Conservation (phyloP, 2,113 vertebrate genomes). For the Loxodonta africana region DNA sequence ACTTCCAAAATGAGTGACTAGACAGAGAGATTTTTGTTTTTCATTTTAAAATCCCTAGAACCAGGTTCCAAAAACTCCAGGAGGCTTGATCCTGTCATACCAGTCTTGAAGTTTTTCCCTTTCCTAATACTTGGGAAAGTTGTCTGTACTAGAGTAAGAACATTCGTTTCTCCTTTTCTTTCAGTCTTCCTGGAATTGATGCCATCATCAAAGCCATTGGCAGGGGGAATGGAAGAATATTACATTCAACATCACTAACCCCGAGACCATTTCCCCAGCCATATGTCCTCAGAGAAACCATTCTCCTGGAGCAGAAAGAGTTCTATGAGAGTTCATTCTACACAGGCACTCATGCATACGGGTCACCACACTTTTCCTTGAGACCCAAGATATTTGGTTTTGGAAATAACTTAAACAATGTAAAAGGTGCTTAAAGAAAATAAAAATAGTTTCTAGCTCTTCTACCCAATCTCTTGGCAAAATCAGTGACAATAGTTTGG, state of each 20-base stretch:
- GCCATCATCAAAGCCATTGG: not conserved
- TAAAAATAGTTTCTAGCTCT: not conserved
- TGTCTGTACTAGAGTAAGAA: not conserved
- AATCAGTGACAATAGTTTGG: not conserved
- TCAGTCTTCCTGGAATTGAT: not conserved
- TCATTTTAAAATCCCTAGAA: not conserved
- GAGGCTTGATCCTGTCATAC: not conserved
- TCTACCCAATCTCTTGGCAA: not conserved
- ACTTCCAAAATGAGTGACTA: slow-evolving; percentile 9
- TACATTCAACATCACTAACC: not conserved
- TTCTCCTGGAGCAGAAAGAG: not conserved
- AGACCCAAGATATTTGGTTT: not conserved
- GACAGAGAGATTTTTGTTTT: not conserved
- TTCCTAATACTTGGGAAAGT: not conserved
- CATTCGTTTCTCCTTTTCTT: not conserved
- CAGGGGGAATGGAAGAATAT: not conserved
- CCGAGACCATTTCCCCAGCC: not conserved
- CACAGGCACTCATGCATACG: not conserved
- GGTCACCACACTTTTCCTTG: not conserved
- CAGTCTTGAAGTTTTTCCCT: not conserved
- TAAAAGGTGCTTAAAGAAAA: not conserved
- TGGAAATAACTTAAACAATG: not conserved
- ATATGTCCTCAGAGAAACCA: not conserved
- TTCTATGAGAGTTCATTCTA: not conserved
- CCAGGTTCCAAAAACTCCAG: not conserved